A percentile compares a stretch with the other conserved stretches of the same genome.
Conservation (phyloP, 2,888 invertebrate species). For the Dynastes tityus region DNA sequence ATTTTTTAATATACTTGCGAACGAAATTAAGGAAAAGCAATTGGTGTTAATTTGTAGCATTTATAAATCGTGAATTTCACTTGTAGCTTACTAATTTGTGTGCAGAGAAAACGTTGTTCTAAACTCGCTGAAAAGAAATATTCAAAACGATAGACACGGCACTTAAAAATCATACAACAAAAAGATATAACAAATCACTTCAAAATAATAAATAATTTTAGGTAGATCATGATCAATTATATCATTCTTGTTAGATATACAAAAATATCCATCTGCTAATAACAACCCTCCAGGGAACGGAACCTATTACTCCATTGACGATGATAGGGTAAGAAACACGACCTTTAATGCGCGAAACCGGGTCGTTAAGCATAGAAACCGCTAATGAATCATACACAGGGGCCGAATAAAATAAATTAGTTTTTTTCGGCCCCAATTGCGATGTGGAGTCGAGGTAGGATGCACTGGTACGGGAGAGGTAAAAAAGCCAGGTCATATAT, state of each 20-base stretch:
- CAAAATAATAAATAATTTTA: background rate
- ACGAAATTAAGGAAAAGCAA: no score
- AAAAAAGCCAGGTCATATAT: slow-evolving; percentile 61
- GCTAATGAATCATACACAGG: slow-evolving; percentile 62
- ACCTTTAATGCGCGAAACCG: slow-evolving; percentile 51
- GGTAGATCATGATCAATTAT: slow-evolving; percentile 22
- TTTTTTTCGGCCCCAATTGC: slow-evolving; percentile 56
- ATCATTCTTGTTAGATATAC: slow-evolving; percentile 26
- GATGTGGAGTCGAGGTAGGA: slow-evolving; percentile 22
- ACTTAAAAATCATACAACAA: no score
- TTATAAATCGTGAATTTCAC: no score
- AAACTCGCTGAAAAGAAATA: no score
- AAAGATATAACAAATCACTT: no score
- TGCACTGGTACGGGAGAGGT: background rate
- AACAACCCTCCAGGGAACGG: slow-evolving; percentile 12
- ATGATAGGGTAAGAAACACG: slow-evolving; percentile 32
- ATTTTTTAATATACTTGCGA: no score
- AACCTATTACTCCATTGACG: slow-evolving; percentile 10
- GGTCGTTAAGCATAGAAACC: slow-evolving; percentile 56
- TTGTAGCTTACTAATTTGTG: no score
- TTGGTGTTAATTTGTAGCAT: no score
- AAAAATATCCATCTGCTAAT: background rate
- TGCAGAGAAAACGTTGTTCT: no score
- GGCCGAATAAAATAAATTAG: slow-evolving; percentile 62
- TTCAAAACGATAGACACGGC: no score